Conservation (phyloP, 2,888 invertebrate species). For the Drosophila prostipennis region DNA sequence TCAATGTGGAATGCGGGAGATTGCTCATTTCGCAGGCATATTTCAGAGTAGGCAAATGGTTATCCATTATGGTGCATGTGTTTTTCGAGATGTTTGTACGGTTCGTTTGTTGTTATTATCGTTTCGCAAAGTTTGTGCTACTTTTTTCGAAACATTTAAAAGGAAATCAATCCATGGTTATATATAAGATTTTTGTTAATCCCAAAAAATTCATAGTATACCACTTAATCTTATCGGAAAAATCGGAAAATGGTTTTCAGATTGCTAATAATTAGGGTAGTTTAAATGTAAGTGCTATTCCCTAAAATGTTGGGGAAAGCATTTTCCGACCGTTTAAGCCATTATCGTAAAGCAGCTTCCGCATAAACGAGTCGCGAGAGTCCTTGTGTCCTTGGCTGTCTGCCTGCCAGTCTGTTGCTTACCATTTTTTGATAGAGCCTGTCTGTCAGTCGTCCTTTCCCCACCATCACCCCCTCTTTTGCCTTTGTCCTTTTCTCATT, state of each 20-base stretch:
- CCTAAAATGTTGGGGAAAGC: background rate
- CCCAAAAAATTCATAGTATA: too few species aligned
- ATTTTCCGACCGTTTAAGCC: slow-evolving; percentile 4
- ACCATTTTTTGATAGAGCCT: slow-evolving; percentile 42
- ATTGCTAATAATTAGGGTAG: slow-evolving; percentile 5
- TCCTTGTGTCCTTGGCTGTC: slow-evolving; percentile 25
- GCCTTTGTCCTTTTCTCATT: slow-evolving; percentile 43
- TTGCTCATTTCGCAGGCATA: slow-evolving; percentile 36
- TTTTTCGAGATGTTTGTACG: slow-evolving; percentile 2
- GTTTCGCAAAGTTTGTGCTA: background rate
- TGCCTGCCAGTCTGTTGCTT: slow-evolving; percentile 46
- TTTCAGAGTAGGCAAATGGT: slow-evolving; percentile 25
- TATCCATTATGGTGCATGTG: slow-evolving; percentile 21
- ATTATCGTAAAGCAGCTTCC: slow-evolving; percentile 29
- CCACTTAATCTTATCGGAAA: too few species aligned
- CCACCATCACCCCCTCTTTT: background rate
- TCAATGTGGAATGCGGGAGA: slow-evolving; percentile 29
- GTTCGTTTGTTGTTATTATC: background rate
- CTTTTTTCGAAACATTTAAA: too few species aligned
- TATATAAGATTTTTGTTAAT: too few species aligned
- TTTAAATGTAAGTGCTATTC: slow-evolving; percentile 5
- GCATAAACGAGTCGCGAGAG: slow-evolving; percentile 26
- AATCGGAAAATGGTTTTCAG: background rate
- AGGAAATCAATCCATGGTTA: too few species aligned
- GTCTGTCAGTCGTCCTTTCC: slow-evolving; percentile 17